Conservation (phyloP, 2,888 invertebrate genomes). For the Cordylochernes scorpioides region DNA sequence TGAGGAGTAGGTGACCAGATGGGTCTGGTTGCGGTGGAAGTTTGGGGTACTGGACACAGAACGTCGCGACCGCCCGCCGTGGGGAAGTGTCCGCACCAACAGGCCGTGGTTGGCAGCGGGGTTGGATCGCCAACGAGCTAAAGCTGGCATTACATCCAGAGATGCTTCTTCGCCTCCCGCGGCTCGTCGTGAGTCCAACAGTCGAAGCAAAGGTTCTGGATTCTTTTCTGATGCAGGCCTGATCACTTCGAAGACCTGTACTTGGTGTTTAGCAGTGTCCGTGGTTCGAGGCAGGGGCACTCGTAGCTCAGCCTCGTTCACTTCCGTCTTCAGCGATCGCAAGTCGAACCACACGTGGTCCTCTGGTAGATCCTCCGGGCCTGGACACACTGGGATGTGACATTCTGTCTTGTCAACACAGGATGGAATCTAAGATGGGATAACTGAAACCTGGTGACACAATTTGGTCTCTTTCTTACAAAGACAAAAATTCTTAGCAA, state of each 20-base stretch:
- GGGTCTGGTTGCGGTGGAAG: slow-evolving; percentile 32
- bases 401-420: too few relatives aligned
- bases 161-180: slow-evolving; percentile 30
- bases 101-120: slow-evolving; percentile 54
- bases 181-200: slow-evolving; percentile 44
- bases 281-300: slow-evolving; percentile 12
- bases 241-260: slow-evolving; percentile 21
- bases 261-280: slow-evolving; percentile 8
- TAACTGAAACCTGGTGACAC: too few relatives aligned
- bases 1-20: slow-evolving; percentile 57
- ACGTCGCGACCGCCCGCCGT: slow-evolving; percentile 3
- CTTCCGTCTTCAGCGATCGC: too few relatives aligned
- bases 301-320: slow-evolving; percentile 48
- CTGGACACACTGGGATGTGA: too few relatives aligned
- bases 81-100: slow-evolving; percentile 33
- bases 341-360: too few relatives aligned
- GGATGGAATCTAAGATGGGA: too few relatives aligned
- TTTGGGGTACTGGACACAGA: too few relatives aligned
- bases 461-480: too few relatives aligned
- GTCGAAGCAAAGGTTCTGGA: slow-evolving; percentile 35
- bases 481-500: too few relatives aligned
- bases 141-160: slow-evolving; percentile 63
- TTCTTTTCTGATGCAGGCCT: too few relatives aligned
- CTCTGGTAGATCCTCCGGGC: too few relatives aligned
- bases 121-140: slow-evolving; percentile 50